phyloP scores from a whole-genome alignment of 2,888 invertebrate species.

The Erebia epiphron region DNA sequence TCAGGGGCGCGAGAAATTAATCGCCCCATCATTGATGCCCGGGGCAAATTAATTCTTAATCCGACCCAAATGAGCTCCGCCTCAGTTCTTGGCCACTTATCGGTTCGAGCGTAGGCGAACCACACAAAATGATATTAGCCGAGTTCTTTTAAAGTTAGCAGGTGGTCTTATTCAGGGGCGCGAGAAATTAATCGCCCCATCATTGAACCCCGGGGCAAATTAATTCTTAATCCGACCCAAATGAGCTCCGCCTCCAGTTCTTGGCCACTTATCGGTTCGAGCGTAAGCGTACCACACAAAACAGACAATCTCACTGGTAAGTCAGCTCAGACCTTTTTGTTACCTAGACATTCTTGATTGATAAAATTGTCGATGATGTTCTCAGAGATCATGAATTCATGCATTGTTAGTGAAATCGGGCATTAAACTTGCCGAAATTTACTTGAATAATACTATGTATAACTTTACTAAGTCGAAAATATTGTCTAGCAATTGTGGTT shows the following conservation, averaged over 20 bases:
- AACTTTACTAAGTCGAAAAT: too few relatives aligned
- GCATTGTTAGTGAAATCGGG: too few relatives aligned
- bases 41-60: conserved; percentile 68
- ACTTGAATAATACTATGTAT: too few relatives aligned
- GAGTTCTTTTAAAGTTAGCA: too few relatives aligned
- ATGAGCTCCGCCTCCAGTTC: conserved; percentile 56
- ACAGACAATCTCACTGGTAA: neutral
- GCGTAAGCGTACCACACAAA: neutral
- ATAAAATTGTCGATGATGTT: neutral
- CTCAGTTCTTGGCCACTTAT: conserved; percentile 55
- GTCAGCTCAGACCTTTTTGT: too few relatives aligned
- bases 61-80: conserved; percentile 58
- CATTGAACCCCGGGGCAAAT: conserved; percentile 58
- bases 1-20: conserved; percentile 60
- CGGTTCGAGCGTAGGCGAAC: conserved; percentile 29
- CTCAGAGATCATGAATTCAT: too few relatives aligned
- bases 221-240: conserved; percentile 66
- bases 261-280: conserved; percentile 50
- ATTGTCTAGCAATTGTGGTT: neutral
- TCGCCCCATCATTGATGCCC: conserved; percentile 57
- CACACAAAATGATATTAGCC: too few relatives aligned
- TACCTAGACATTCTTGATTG: too few relatives aligned
- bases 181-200: conserved; percentile 64
- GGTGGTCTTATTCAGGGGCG: conserved; percentile 57
- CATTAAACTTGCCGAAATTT: too few relatives aligned